Percentiles rank a stretch among this genome's conserved stretches.
Evolutionary conservation across 2,797 vertebrate genomes (phyloP).

Genomic region (Pteronotus mesoamericanus): DNA sequence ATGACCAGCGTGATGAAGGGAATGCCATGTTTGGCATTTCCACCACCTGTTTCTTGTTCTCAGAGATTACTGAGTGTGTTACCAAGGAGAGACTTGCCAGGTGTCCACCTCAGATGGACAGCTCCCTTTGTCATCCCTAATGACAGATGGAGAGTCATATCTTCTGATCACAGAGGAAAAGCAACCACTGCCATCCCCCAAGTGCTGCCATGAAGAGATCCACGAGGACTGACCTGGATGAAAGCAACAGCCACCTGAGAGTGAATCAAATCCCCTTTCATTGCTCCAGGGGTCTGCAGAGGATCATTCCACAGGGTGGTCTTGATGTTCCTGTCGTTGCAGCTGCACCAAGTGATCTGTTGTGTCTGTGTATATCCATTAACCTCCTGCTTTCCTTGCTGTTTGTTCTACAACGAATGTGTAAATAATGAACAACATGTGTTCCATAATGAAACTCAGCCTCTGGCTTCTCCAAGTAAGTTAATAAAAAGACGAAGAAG

Average conservation of each 20-base stretch:
- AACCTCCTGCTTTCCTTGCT: neutral
- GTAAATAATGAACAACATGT: neutral
- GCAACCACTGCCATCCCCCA: neutral
- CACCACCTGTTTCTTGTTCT: neutral
- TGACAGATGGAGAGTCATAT: accelerated
- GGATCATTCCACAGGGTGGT: too few relatives aligned
- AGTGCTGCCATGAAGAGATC: neutral
- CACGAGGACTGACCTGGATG: neutral
- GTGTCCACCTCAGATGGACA: neutral
- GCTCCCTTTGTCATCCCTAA: neutral
- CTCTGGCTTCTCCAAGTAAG: neutral
- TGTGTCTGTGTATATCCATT: accelerated
- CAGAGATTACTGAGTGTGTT: neutral
- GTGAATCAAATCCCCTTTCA: neutral
- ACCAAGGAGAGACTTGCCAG: neutral
- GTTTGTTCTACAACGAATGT: accelerated
- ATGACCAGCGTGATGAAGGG: too few relatives aligned
- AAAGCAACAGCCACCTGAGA: neutral
- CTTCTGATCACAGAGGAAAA: neutral
- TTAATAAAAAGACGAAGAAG: neutral
- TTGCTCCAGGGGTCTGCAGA: neutral
- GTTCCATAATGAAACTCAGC: neutral
- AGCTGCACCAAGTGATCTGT: neutral
- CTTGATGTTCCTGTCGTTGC: neutral
- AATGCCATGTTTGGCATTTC: neutral